A percentile compares a stretch with the other conserved stretches of the same genome.
Conservation (phyloP, 92 coral and sea anemone genomes). For the Phenganax marumi region DNA sequence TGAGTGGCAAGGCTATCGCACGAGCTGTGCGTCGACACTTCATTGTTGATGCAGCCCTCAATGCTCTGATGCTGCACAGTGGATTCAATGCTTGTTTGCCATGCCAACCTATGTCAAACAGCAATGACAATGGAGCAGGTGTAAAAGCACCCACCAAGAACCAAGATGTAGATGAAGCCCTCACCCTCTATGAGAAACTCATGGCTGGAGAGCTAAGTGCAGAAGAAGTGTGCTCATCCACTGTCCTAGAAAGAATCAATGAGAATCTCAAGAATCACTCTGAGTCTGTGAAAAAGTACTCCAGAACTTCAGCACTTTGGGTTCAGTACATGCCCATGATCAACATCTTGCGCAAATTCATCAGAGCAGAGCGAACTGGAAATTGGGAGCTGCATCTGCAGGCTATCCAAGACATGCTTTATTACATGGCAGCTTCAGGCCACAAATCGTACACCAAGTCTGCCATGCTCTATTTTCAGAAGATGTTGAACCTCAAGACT, state of each 20-base stretch:
- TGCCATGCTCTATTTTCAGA: slow-evolving; percentile 1
- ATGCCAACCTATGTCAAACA: too few relatives aligned
- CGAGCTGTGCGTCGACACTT: slow-evolving; percentile 41
- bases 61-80: slow-evolving; percentile 5
- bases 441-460: background rate
- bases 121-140: background rate
- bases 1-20: slow-evolving; percentile 33
- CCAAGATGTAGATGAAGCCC: too few relatives aligned
- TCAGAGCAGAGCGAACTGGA: too few relatives aligned
- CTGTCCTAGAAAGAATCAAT: too few relatives aligned
- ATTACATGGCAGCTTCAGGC: background rate
- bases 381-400: background rate
- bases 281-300: too few relatives aligned
- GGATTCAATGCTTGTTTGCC: too few relatives aligned
- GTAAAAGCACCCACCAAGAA: background rate
- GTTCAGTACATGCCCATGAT: background rate
- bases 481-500: background rate
- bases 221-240: too few relatives aligned
- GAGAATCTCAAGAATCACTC: too few relatives aligned
- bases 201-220: too few relatives aligned
- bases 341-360: background rate
- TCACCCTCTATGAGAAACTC: too few relatives aligned
- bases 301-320: background rate
- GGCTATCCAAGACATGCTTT: background rate
- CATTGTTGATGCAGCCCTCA: slow-evolving; percentile 38